A percentile compares a stretch with the other conserved stretches of the same genome.
Conservation (phyloP, 2,113 vertebrate species). For the Oreochromis niloticus region DNA sequence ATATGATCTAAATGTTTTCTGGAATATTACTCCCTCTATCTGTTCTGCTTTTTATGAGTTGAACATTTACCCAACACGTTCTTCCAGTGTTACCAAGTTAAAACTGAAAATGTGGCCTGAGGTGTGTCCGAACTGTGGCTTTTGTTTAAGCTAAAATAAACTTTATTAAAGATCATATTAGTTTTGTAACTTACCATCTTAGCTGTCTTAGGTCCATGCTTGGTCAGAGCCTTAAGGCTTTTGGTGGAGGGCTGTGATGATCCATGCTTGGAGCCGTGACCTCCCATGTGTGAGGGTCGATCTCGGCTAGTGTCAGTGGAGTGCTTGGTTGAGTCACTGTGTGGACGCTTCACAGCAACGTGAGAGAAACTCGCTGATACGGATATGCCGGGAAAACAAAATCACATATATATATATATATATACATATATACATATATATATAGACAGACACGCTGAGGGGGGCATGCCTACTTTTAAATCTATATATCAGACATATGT, state of each 20-base stretch:
- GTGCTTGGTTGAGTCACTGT: not conserved
- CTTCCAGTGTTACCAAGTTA: not conserved
- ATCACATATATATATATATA: not conserved
- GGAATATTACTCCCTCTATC: not conserved
- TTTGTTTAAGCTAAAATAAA: fast-evolving
- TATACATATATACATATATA: too few relatives aligned
- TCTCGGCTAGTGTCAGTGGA: not conserved
- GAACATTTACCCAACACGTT: not conserved
- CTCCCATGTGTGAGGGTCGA: not conserved
- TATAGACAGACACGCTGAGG: too few relatives aligned
- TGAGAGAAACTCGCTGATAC: not conserved
- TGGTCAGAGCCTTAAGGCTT: not conserved
- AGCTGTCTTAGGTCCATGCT: not conserved
- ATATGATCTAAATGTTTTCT: not conserved
- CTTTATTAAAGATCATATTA: not conserved
- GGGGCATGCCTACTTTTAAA: too few relatives aligned
- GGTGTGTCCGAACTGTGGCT: fast-evolving
- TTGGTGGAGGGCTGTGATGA: not conserved
- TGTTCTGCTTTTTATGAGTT: not conserved
- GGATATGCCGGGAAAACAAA: not conserved
- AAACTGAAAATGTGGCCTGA: not conserved
- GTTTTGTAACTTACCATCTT: not conserved
- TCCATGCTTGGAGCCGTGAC: not conserved
- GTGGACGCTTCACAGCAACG: conserved; percentile 14
- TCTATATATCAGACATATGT: not conserved